Evolutionary conservation across 2,113 vertebrate species (phyloP).

Genomic region (Irena cyanogastra): DNA sequence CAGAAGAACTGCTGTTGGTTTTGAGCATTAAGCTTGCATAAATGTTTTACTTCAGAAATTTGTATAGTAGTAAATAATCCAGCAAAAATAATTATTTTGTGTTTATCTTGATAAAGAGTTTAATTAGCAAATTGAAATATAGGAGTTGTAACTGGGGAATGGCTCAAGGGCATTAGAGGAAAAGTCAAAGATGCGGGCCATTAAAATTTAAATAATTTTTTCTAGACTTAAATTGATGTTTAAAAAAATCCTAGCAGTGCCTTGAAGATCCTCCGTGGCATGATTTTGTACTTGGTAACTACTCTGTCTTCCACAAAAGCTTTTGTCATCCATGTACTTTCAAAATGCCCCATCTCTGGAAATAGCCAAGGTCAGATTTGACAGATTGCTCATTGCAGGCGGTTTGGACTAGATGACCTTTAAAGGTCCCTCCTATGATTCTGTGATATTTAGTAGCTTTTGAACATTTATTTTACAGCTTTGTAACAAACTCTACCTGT

Average conservation of each 20-base stretch:
- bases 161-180: not conserved
- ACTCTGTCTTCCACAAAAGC: not conserved
- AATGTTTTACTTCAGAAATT: not conserved
- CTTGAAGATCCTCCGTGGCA: constrained; percentile 11
- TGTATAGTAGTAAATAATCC: not conserved
- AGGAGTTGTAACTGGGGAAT: not conserved
- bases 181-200: not conserved
- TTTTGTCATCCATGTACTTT: not conserved
- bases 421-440: not conserved
- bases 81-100: not conserved
- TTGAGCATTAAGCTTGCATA: not conserved
- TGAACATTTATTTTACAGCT: not conserved
- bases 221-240: constrained; percentile 10
- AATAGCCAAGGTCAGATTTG: not conserved
- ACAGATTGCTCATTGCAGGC: not conserved
- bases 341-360: not conserved
- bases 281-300: not conserved
- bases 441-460: not conserved
- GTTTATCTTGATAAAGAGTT: not conserved
- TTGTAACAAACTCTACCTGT: not conserved
- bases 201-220: not conserved
- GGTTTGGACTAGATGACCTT: not conserved
- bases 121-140: not conserved
- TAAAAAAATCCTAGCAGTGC: not conserved
- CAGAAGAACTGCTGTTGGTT: not conserved